Conservation (phyloP, 2,113 vertebrate species). For the Actenoides lindsayi region DNA sequence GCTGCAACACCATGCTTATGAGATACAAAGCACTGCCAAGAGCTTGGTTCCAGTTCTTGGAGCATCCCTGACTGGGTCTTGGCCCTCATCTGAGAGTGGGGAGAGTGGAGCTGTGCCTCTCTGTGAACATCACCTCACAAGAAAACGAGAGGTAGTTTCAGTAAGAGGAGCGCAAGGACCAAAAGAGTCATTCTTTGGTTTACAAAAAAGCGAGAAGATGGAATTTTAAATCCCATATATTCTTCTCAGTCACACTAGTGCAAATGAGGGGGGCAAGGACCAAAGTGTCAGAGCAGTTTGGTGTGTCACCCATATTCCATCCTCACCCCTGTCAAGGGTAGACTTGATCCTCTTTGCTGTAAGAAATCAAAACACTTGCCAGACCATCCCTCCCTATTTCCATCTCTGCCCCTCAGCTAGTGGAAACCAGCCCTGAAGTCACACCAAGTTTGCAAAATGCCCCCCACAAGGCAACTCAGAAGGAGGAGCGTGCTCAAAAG, state of each 20-base stretch:
- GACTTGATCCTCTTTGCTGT: background rate
- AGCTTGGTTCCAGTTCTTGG: background rate
- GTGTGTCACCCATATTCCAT: background rate
- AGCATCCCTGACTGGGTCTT: background rate
- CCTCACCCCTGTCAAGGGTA: background rate
- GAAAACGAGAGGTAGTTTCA: background rate
- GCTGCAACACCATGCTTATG: background rate
- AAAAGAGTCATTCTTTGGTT: background rate
- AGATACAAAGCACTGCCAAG: background rate
- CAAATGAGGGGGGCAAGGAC: background rate
- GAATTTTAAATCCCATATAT: background rate
- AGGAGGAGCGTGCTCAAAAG: background rate
- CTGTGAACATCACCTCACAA: background rate
- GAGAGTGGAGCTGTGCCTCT: background rate
- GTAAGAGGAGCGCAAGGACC: background rate
- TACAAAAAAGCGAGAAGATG: background rate
- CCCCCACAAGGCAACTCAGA: background rate
- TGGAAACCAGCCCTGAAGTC: background rate
- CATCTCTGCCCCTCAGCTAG: background rate
- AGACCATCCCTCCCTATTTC: background rate
- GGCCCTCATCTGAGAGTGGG: background rate
- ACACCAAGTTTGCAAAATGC: background rate
- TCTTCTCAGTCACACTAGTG: background rate
- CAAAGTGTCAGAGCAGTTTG: background rate
- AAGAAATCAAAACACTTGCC: background rate